A percentile compares a stretch with the other conserved stretches of the same genome.
Conservation (phyloP, 2,113 vertebrate genomes). For the Hassar affinis region DNA sequence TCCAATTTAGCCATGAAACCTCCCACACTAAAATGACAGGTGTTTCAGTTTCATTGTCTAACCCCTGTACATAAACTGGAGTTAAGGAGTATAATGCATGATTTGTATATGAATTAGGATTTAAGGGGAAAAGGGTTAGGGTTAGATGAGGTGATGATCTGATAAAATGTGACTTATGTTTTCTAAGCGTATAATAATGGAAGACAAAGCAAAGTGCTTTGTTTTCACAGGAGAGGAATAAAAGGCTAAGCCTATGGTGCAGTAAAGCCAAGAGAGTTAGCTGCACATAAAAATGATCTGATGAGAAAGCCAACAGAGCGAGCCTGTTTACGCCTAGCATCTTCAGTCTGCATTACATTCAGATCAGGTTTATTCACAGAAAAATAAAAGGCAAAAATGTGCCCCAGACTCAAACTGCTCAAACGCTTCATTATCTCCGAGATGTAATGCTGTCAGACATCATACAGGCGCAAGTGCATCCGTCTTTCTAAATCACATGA, state of each 20-base stretch:
- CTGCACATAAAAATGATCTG: neutral
- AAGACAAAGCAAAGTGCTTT: neutral
- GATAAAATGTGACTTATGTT: neutral
- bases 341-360: neutral
- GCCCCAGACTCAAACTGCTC: neutral
- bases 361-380: neutral
- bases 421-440: neutral
- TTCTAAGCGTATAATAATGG: neutral
- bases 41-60: too few species aligned
- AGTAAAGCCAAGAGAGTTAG: neutral
- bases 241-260: neutral
- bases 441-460: neutral
- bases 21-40: too few species aligned
- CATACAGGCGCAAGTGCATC: neutral
- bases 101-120: neutral
- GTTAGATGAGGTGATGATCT: neutral
- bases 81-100: neutral
- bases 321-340: neutral
- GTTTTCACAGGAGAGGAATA: neutral
- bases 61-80: too few species aligned
- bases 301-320: neutral
- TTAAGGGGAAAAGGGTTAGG: neutral
- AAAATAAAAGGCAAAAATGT: neutral
- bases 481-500: neutral
- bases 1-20: too few species aligned